Evolutionary conservation across 2,113 vertebrate genomes (phyloP), one percentile per base, ranked within the genome.

Genomic region (Xiphias gladius): DNA sequence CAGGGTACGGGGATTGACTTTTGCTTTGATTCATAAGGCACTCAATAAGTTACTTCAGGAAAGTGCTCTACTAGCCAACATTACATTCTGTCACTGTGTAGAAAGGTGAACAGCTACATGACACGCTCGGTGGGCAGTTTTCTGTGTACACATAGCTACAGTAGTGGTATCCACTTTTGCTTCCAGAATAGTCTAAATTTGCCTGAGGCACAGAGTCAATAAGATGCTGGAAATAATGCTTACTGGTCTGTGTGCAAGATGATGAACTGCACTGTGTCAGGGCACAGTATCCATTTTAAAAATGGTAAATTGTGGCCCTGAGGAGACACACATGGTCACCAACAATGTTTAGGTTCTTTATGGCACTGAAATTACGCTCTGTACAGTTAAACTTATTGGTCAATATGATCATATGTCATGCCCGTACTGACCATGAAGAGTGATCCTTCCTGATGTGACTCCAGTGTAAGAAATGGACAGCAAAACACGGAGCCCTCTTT

Each of bases 1-100:
- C 17, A 74, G 86, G 85, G 71, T 24, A 64, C 10, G 0, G 9
- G 30, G 52, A 90, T 90, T 57, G 85, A 89, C 83, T 87, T 41
- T 78, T 73, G 61, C 67, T 85, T 68, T 58, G 76, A 78, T 90
- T 86, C 80, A 84, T 75, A 82, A 73, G 89, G 69, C 74, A 84
- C 72, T 84, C 62, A 30, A 59, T 74, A 65, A 26, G 24, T 58
- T 46, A 65, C 35, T 8, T 24, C 57, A 68, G 52, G 5, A 28
- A 43, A 69, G 59, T 61, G 48, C 30, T 68, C 26, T 52, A 74
- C 52, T 5, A 16, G 22, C 28, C 59, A 20, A 20, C 35, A 72
- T 65, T 13, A 4, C 50, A 66, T 69, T 65, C 35, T 62, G 37
- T 62, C 43, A 39, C 32, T 26, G 28, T 37, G 62, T 20, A 43